Percentiles rank a stretch among this genome's conserved stretches.
These are phyloP conservation scores for Cassiopea andromeda DNA, from an alignment of 30 jellyfish, hydroid and myxozoan species.

Conservation along the genomic window DNA sequence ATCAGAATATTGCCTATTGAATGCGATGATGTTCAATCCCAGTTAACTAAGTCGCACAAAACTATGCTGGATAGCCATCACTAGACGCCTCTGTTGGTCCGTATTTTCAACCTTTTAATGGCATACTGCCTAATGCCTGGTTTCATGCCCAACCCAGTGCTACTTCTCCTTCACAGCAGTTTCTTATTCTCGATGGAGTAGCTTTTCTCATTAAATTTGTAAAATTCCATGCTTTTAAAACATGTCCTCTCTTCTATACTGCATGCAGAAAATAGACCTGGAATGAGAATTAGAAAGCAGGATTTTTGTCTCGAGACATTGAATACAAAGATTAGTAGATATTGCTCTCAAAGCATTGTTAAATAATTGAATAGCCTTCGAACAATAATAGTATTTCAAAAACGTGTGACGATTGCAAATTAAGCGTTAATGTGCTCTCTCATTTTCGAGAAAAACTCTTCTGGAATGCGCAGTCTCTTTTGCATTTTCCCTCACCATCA, in stretches of 20 bases:
- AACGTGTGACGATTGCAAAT: background rate
- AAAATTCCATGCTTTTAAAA: background rate
- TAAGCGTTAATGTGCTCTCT: background rate
- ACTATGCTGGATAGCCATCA: background rate
- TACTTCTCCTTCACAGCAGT: background rate
- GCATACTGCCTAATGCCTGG: no score
- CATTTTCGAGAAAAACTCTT: background rate
- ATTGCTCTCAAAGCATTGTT: background rate
- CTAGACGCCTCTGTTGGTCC: no score
- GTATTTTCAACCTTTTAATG: no score
- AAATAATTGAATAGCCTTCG: background rate
- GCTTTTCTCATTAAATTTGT: background rate
- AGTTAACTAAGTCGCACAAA: background rate
- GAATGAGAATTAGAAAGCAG: background rate
- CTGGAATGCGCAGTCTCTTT: background rate
- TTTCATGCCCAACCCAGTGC: background rate
- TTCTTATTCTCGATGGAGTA: background rate
- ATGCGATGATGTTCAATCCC: background rate
- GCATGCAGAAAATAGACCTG: background rate
- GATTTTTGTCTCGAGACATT: background rate
- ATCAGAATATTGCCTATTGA: background rate
- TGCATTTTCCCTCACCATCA: background rate
- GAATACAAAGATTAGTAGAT: background rate
- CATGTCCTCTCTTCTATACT: background rate
- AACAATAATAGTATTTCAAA: background rate